These are phyloP conservation scores for Anisognathus igniventris DNA, from an alignment of 2,797 vertebrate species.

Conservation along the genomic window DNA sequence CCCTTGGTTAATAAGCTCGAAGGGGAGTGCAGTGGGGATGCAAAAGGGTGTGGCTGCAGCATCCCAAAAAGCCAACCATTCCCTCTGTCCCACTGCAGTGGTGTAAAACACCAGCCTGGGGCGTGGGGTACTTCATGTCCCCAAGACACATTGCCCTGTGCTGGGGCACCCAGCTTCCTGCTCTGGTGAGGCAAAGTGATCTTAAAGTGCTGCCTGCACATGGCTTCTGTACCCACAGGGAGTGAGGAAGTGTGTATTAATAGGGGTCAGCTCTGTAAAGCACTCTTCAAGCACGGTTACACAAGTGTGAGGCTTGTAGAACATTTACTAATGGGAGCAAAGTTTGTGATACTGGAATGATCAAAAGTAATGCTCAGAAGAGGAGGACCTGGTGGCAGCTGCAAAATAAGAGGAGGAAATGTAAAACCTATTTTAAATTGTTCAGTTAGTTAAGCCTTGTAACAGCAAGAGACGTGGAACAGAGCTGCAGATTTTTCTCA, in stretches of 20 bases:
- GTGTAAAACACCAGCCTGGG: not conserved
- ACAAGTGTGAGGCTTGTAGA: not conserved
- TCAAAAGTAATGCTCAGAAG: not conserved
- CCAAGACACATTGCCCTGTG: accelerated
- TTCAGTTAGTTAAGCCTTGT: not conserved
- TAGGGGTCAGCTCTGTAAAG: not conserved
- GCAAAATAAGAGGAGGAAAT: not conserved
- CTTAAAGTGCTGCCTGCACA: not conserved
- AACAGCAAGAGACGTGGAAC: not conserved
- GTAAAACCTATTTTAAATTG: not conserved
- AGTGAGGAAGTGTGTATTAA: not conserved
- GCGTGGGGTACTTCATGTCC: accelerated
- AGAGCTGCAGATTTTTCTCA: not conserved
- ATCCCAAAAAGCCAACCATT: accelerated
- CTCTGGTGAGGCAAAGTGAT: not conserved
- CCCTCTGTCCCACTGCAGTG: accelerated
- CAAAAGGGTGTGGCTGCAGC: not conserved
- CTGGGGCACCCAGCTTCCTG: accelerated
- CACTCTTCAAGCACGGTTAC: not conserved
- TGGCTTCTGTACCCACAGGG: not conserved
- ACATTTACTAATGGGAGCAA: not conserved
- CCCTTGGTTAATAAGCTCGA: accelerated
- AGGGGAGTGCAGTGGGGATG: not conserved
- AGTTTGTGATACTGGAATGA: not conserved
- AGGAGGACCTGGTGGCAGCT: not conserved